Evolutionary conservation across 2,797 vertebrate species (phyloP).

Genomic region (Sus cebifrons): DNA sequence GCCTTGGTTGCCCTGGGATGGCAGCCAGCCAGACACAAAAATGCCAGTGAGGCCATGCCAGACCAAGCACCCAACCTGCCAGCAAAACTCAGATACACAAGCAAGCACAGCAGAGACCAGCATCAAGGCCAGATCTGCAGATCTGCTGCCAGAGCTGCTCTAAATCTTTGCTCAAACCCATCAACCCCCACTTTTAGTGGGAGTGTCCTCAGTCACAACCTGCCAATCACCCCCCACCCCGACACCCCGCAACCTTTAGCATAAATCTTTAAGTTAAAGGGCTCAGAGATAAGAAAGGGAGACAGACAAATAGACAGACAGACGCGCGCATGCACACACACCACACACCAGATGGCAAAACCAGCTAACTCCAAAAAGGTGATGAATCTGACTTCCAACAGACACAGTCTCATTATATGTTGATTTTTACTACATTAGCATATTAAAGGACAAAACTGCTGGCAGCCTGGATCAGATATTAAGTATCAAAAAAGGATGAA

Average conservation of each 20-base stretch:
- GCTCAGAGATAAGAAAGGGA: not conserved
- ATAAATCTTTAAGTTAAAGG: not conserved
- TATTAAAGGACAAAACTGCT: too few species aligned
- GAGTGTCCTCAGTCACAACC: not conserved
- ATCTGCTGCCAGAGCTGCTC: not conserved
- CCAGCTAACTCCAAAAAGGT: too few species aligned
- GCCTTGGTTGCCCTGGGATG: not conserved
- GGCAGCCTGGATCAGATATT: too few species aligned
- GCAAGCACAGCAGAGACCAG: not conserved
- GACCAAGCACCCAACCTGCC: not conserved
- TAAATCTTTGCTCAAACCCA: not conserved
- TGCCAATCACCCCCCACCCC: too few species aligned
- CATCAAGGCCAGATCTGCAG: not conserved
- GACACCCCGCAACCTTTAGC: not conserved
- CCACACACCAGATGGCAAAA: too few species aligned
- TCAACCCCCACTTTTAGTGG: not conserved
- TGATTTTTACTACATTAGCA: too few species aligned
- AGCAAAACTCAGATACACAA: not conserved
- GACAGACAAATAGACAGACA: too few species aligned
- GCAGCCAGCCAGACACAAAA: not conserved
- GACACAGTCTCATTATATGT: too few species aligned
- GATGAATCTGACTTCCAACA: too few species aligned
- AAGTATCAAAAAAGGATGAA: too few species aligned
- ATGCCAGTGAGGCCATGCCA: not conserved
- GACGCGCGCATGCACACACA: too few species aligned